These are phyloP conservation scores for Acronicta alni DNA, from an alignment of 2,888 invertebrate species.

Conservation along the genomic window DNA sequence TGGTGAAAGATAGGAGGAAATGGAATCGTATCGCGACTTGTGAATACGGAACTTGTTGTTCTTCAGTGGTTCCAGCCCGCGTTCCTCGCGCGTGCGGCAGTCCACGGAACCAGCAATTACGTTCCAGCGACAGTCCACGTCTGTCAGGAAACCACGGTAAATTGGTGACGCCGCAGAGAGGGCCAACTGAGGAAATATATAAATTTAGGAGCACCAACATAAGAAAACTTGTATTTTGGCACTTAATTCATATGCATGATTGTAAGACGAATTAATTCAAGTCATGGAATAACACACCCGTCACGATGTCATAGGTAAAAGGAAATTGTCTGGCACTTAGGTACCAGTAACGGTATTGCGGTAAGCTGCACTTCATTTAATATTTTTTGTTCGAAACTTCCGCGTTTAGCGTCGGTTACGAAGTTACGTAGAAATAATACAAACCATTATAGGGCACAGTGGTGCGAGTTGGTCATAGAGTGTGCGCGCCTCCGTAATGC, in stretches of 20 bases:
- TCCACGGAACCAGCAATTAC: conserved; percentile 99
- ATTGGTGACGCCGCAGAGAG: conserved; percentile 98
- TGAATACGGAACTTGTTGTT: conserved; percentile 94
- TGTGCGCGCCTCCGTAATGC: conserved; percentile 97
- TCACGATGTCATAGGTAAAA: too few species aligned
- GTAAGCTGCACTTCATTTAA: too few species aligned
- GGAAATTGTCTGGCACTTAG: too few species aligned
- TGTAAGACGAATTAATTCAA: too few species aligned
- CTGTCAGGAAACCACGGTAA: conserved; percentile 97
- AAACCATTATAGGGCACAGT: conserved; percentile 98
- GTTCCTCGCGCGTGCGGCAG: conserved; percentile 97
- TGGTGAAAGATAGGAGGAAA: conserved; percentile 98
- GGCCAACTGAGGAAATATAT: conserved; percentile 91
- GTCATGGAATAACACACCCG: too few species aligned
- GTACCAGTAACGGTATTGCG: too few species aligned
- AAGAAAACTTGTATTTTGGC: too few species aligned
- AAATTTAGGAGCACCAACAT: background rate
- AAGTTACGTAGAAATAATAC: conserved; percentile 13
- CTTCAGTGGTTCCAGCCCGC: conserved; percentile 93
- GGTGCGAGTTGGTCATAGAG: conserved; percentile 99
- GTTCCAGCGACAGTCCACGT: conserved; percentile 99
- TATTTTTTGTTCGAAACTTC: too few species aligned
- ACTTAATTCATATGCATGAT: too few species aligned
- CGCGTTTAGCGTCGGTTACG: too few species aligned
- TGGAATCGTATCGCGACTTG: conserved; percentile 99